Evolutionary conservation across 2,797 vertebrate genomes (phyloP).

Genomic region (Botia kubotai): DNA sequence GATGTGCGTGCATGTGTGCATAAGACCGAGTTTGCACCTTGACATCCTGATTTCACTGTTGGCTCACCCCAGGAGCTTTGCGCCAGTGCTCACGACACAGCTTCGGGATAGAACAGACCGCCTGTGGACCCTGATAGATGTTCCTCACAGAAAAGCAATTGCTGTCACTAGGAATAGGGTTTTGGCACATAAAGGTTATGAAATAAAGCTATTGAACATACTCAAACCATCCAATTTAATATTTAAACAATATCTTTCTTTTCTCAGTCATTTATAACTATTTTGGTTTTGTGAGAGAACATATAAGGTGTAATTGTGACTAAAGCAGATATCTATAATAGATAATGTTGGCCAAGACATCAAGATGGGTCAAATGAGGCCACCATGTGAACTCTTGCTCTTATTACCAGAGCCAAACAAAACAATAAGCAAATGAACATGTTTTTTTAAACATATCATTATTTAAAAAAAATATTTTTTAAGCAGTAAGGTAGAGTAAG

Average conservation of each 20-base stretch:
- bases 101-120: conserved; percentile 47
- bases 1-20: conserved; percentile 42
- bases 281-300: conserved; percentile 23
- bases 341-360: conserved; percentile 29
- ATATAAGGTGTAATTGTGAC: not conserved
- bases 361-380: conserved; percentile 26
- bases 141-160: conserved; percentile 36
- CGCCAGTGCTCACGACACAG: conserved; percentile 29
- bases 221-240: conserved; percentile 29
- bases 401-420: not conserved
- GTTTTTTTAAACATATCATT: not conserved
- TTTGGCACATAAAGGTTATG: conserved; percentile 39
- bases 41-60: conserved; percentile 51
- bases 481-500: not conserved
- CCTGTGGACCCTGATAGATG: conserved; percentile 47
- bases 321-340: conserved; percentile 20
- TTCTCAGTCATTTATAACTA: conserved; percentile 5
- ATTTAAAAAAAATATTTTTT: not conserved
- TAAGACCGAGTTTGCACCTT: conserved; percentile 45
- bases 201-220: conserved; percentile 44
- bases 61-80: conserved; percentile 45
- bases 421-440: not conserved
- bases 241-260: conserved; percentile 2
- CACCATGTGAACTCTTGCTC: not conserved
- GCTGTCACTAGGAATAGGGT: conserved; percentile 36